Evolutionary conservation across 30 jellyfish, hydroid and myxozoan genomes (phyloP), one percentile per base, ranked within the genome.

Genomic region (Aurelia sp.): DNA sequence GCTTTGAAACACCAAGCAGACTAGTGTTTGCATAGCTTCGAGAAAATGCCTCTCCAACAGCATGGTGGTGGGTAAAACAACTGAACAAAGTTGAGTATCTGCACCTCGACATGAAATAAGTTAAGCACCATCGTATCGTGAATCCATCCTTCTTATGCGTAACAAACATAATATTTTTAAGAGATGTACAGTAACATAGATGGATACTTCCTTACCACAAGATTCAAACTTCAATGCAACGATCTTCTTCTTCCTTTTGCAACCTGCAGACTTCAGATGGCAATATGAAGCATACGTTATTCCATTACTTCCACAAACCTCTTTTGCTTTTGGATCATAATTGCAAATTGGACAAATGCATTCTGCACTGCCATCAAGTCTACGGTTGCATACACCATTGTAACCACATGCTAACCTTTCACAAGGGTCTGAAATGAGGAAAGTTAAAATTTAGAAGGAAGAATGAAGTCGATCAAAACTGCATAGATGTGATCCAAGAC

Each of bases 271-370:
- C 31, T 58, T 60, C 15, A 76, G n/a, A 76, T 76, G 88, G 53
- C 88, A 76, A 40, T 63, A 58, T 3, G 77, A 58, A 8, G 77
- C 60, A 22, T 76, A 76, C 64, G 88, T 31, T 16, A 19, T 76
- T 55, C 88, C 88, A 58, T 76, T 78, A 53, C 52, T 61, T 31
- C 88, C 88, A 30, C 88, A 76, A 21, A 76, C 53, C 31, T 77
- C 76, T 27, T 60, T 13, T 20, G 27, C 40, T 16, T 61, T 76
- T 1, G 77, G n/a, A 53, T 59, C 73, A 16, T 1, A 15, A 12
- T 13, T 68, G 40, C 76, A 76, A 13, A 19, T 63, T 9, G 35
- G 59, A 16, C 88, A 76, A 24, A 41, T 61, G 40, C 88, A 76
- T 76, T 57, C 63, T 10, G 88, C 62, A 8, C 60, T 51, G 6